Conservation (phyloP, 2,888 invertebrate species). For the Drosophila tanythrix region DNA sequence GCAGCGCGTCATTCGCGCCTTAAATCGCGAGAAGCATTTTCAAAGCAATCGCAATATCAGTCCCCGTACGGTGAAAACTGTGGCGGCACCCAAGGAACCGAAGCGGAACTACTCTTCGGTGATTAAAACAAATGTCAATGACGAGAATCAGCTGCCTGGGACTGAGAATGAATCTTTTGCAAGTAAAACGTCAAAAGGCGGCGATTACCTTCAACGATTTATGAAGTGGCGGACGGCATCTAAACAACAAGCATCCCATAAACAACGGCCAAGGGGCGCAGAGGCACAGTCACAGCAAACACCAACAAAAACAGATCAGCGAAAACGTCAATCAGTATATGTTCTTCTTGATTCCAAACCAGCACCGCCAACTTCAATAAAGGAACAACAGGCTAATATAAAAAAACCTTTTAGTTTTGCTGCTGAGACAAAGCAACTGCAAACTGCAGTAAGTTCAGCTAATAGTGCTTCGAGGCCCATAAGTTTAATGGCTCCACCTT, state of each 20-base stretch:
- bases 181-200: constrained; percentile 3
- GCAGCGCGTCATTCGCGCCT: constrained; percentile 54
- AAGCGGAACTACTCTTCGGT: background rate
- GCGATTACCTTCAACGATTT: constrained; percentile 43
- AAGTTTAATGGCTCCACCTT: constrained; percentile 32
- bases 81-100: background rate
- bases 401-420: background rate
- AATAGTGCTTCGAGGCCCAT: background rate
- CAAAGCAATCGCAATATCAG: constrained; percentile 60
- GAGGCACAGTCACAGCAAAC: background rate
- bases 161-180: background rate
- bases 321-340: constrained; percentile 34
- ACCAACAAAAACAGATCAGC: background rate
- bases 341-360: constrained; percentile 7
- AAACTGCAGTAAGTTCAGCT: background rate
- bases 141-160: constrained; percentile 43
- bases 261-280: background rate
- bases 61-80: constrained; percentile 41
- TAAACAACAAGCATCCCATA: constrained; percentile 1
- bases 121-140: background rate
- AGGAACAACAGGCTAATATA: background rate
- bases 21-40: constrained; percentile 63
- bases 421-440: background rate
- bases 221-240: constrained; percentile 35
- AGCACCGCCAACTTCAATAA: background rate